These are phyloP conservation scores for Capitulum mitella DNA, from an alignment of 2,888 invertebrate species.

Conservation along the genomic window DNA sequence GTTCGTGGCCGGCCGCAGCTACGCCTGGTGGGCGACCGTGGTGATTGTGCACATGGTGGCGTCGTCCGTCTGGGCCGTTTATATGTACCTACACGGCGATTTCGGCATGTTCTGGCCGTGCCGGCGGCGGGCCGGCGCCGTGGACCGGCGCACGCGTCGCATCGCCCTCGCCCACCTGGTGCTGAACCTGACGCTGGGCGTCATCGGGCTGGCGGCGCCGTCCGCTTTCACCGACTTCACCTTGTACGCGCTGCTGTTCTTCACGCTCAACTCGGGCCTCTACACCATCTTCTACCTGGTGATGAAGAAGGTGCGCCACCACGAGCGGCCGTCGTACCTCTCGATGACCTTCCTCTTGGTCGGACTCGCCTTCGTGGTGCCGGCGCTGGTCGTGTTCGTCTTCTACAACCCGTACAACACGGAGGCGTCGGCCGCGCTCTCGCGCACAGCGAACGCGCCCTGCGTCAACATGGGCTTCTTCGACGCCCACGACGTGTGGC, in stretches of 20 bases:
- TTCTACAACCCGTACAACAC: slow-evolving; percentile 33
- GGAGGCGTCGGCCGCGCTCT: slow-evolving; percentile 41
- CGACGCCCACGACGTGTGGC: slow-evolving; percentile 47
- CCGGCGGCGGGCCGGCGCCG: neutral
- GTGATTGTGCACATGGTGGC: neutral
- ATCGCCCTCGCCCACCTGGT: neutral
- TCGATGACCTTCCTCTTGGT: slow-evolving; percentile 33
- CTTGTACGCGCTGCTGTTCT: slow-evolving; percentile 26
- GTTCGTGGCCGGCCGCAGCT: slow-evolving; percentile 15
- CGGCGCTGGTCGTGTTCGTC: slow-evolving; percentile 32
- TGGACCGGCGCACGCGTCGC: neutral
- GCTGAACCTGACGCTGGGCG: neutral
- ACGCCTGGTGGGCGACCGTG: slow-evolving; percentile 1
- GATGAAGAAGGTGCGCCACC: slow-evolving; percentile 31
- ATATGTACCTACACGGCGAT: slow-evolving; percentile 20
- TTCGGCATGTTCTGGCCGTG: neutral
- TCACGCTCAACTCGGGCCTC: slow-evolving; percentile 27
- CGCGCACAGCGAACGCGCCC: slow-evolving; percentile 41
- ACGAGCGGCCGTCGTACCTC: slow-evolving; percentile 28
- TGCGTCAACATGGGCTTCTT: slow-evolving; percentile 44
- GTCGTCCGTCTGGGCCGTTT: neutral
- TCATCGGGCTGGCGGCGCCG: neutral
- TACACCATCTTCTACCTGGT: slow-evolving; percentile 26
- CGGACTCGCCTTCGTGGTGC: slow-evolving; percentile 29
- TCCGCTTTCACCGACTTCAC: slow-evolving; percentile 17